Conservation (phyloP, 2,888 invertebrate species). For the Thelaira solivaga region DNA sequence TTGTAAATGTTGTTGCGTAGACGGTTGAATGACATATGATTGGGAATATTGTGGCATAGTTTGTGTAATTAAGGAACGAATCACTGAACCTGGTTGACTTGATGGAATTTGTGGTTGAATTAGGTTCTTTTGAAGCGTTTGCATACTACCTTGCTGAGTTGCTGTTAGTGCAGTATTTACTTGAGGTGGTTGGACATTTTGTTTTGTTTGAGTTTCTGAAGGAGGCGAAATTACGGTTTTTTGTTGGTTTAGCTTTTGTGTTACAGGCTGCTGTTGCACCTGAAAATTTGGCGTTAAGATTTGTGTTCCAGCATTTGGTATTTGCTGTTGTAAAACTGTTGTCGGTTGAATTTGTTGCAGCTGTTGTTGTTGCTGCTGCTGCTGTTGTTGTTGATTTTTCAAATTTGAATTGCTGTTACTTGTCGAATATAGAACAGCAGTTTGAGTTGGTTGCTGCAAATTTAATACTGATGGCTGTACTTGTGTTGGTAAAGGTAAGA, state of each 20-base stretch:
- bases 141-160: slow-evolving; percentile 51
- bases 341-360: slow-evolving; percentile 46
- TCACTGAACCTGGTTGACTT: slow-evolving; percentile 49
- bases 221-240: slow-evolving; percentile 54
- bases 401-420: too few relatives aligned
- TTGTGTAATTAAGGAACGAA: slow-evolving; percentile 17
- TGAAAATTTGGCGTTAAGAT: slow-evolving; percentile 60
- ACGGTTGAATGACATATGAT: slow-evolving; percentile 40
- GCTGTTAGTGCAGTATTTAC: slow-evolving; percentile 47
- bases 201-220: background rate
- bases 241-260: slow-evolving; percentile 63
- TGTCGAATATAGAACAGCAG: slow-evolving; percentile 51
- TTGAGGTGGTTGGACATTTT: slow-evolving; percentile 61
- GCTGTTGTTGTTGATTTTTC: too few relatives aligned
- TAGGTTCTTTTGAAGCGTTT: slow-evolving; percentile 6
- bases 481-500: slow-evolving; percentile 8
- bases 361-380: slow-evolving; percentile 53
- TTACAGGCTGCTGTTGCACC: slow-evolving; percentile 40
- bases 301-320: slow-evolving; percentile 58
- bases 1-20: slow-evolving; percentile 46
- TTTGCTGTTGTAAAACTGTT: slow-evolving; percentile 40
- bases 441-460: slow-evolving; percentile 41
- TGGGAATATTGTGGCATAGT: slow-evolving; percentile 34
- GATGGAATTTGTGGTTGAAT: slow-evolving; percentile 40
- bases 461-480: slow-evolving; percentile 43